These are phyloP conservation scores for Taeniopygia guttata DNA, from an alignment of 2,797 vertebrate genomes.

Conservation along the genomic window DNA sequence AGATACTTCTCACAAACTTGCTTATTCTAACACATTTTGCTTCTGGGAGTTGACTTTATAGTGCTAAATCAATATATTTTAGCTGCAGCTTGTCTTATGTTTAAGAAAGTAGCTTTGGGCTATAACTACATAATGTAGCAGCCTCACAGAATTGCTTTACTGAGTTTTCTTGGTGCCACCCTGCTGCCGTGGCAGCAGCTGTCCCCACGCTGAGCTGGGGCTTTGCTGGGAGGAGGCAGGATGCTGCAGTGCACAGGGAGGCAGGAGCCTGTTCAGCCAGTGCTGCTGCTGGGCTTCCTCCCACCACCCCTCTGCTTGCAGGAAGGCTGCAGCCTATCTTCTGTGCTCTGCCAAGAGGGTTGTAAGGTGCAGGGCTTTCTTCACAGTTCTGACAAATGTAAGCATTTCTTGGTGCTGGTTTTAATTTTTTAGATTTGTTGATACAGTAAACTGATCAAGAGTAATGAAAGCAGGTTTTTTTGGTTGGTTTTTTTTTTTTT, in stretches of 20 bases:
- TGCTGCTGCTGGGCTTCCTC: not conserved
- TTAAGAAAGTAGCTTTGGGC: not conserved
- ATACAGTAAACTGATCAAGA: not conserved
- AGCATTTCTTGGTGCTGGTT: not conserved
- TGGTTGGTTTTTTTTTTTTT: no score
- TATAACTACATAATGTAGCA: fast-evolving
- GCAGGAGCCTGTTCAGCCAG: not conserved
- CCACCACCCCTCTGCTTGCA: fast-evolving
- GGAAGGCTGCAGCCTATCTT: not conserved
- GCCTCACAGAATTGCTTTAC: not conserved
- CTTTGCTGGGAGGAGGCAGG: not conserved
- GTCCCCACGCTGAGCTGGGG: fast-evolving
- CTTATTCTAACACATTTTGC: not conserved
- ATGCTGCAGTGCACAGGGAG: not conserved
- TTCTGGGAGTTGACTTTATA: not conserved
- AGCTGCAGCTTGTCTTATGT: not conserved
- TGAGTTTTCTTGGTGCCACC: not conserved
- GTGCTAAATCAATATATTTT: not conserved
- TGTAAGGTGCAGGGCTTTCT: not conserved
- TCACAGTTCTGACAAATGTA: not conserved
- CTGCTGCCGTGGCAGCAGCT: fast-evolving
- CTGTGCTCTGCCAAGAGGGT: fast-evolving
- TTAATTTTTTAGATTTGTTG: not conserved
- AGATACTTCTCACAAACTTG: not conserved
- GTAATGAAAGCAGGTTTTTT: not conserved